A percentile compares a stretch with the other conserved stretches of the same genome.
Conservation (phyloP, 30 jellyfish, hydroid and myxozoan species). For the Aurelia aurita region DNA sequence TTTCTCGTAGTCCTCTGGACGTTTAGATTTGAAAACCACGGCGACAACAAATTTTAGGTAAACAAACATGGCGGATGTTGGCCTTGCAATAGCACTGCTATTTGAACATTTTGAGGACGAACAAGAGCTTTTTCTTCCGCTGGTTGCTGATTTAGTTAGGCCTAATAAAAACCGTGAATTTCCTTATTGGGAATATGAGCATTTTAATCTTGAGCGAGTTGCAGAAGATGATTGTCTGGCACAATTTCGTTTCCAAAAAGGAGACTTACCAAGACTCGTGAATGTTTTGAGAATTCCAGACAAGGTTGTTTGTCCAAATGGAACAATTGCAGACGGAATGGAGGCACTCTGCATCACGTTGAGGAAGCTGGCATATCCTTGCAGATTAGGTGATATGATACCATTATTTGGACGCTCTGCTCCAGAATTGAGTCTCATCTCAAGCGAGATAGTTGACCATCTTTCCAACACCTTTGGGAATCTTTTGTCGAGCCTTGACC, state of each 20-base stretch:
- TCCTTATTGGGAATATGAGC: constrained; percentile 38
- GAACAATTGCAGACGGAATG: constrained; percentile 15
- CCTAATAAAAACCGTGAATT: too few relatives aligned
- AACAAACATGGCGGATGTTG: too few relatives aligned
- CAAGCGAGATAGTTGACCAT: constrained; percentile 30
- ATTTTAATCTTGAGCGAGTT: constrained; percentile 21
- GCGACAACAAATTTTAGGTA: too few relatives aligned
- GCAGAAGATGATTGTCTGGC: constrained; percentile 33
- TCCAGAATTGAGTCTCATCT: constrained; percentile 49
- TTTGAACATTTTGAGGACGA: too few relatives aligned
- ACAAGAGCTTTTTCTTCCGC: too few relatives aligned
- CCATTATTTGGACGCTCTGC: constrained; percentile 64
- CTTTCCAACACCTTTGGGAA: constrained; percentile 14
- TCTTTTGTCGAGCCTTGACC: constrained; percentile 39
- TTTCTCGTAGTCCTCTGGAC: too few relatives aligned
- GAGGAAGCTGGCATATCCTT: constrained; percentile 56
- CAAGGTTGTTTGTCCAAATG: constrained; percentile 31
- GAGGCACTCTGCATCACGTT: constrained; percentile 59
- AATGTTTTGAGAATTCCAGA: constrained; percentile 32
- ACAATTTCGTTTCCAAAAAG: constrained; percentile 38
- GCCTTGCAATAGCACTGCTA: too few relatives aligned
- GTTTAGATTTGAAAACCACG: too few relatives aligned
- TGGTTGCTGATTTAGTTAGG: too few relatives aligned
- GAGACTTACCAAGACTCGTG: constrained; percentile 16
- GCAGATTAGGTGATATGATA: constrained; percentile 33